Base-by-base conservation (phyloP, 2,888 invertebrate species). In the Aethes cnicana region DNA sequence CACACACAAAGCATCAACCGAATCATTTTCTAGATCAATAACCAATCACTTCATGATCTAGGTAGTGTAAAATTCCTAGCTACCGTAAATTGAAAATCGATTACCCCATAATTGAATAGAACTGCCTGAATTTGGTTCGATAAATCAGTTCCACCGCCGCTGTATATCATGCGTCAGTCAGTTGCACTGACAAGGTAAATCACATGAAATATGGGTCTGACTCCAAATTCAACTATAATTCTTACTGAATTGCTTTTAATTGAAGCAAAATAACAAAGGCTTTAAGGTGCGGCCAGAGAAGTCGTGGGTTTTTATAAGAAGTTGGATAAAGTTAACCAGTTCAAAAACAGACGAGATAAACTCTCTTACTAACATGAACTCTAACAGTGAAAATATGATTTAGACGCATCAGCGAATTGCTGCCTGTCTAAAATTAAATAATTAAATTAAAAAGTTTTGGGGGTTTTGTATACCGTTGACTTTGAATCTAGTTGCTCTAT, bases 191-290 rank as follows among this genome's bases (percentile, higher is more conserved):
- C 84, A 75, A 79, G 64, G 58, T 55, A 74, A 83, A 82, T 73
- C 63, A 69, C 72, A 75, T 84, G 78, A 86, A 79, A 80, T 83
- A 85, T 85, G 69, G 73, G 72, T 60, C 63, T 59, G 54, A 55
- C 59, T 66, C 68, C 62, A 75, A 82, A 84, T 79, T 79, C 71
- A 66, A 75, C 62, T 81, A 80, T 78, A 82, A 84, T 81, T 68
- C 69, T 55, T 59, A 44, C 69, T 62, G 69, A 77, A 81, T 81
- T 76, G 74, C 69, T 77, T 79, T 81, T 88, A 85, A 88, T 87
- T 85, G 84, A 75, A 67, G 62, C 66, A 77, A 82, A 81, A 77
- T 63, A 61, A 68, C 58, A 67, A 69, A 66, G 53, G 54, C 20
- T 37, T 54, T 59, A 64, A 64, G 57, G 62, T 30, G 18, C 18